phyloP scores from a whole-genome alignment of 2,113 vertebrate genomes.

The Microcebus griseorufus region DNA sequence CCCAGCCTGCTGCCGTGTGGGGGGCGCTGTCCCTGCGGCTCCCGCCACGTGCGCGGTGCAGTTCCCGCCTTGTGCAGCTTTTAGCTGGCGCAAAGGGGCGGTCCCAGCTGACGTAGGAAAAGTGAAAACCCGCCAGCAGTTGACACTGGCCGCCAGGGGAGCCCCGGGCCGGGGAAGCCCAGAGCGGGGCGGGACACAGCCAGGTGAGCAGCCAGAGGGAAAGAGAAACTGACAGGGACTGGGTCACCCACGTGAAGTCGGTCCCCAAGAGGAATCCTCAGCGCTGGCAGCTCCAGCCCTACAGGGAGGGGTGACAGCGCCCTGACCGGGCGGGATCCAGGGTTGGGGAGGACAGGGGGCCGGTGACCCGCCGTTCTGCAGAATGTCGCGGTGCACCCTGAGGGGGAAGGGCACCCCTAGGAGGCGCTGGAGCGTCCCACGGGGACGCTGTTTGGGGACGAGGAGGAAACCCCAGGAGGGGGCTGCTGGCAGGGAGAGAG shows the following conservation, averaged over 20 bases:
- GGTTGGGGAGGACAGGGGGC: not conserved
- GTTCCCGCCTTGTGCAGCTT: not conserved
- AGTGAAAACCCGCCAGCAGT: slow-evolving; percentile 29
- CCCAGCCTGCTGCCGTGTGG: not conserved
- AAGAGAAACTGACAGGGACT: not conserved
- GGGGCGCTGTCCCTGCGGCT: fast-evolving
- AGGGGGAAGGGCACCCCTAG: too few species aligned
- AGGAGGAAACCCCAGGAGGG: too few species aligned
- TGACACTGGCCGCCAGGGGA: not conserved
- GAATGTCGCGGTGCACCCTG: not conserved
- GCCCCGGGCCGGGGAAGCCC: not conserved
- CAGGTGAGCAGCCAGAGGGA: not conserved
- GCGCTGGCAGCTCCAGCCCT: not conserved
- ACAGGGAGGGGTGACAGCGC: fast-evolving
- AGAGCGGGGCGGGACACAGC: not conserved
- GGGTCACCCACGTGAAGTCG: not conserved
- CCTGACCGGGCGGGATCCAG: too few species aligned
- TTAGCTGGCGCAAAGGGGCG: not conserved
- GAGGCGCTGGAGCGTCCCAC: not conserved
- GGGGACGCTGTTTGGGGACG: too few species aligned
- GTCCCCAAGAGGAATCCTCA: too few species aligned
- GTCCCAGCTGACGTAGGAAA: slow-evolving; percentile 59
- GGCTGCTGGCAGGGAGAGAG: fast-evolving
- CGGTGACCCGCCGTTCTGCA: too few species aligned
- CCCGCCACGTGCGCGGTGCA: fast-evolving